Evolutionary conservation across 2,113 vertebrate genomes (phyloP).

Genomic region (Nesoenas mayeri): DNA sequence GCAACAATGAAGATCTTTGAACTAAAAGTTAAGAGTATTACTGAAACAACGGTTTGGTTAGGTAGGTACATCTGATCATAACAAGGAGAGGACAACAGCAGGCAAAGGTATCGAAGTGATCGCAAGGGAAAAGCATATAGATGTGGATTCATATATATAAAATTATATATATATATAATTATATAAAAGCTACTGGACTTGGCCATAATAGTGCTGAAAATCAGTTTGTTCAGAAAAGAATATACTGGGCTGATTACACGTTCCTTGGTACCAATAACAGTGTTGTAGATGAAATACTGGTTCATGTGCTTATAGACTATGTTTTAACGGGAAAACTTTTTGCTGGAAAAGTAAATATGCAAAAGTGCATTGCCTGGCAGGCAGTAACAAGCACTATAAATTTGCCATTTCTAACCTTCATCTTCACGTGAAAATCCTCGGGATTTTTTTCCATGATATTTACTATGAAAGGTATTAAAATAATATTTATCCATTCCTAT

Average conservation of each 20-base stretch:
- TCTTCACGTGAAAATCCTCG: neutral
- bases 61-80: conserved; percentile 2
- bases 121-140: neutral
- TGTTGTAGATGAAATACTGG: conserved; percentile 21
- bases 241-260: neutral
- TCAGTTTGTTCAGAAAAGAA: too few species aligned
- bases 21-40: neutral
- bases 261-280: neutral
- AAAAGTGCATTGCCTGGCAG: neutral
- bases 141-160: neutral
- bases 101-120: neutral
- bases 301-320: neutral
- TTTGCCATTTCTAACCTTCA: neutral
- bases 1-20: neutral
- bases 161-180: neutral
- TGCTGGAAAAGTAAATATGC: neutral
- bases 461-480: neutral
- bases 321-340: neutral
- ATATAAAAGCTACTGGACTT: conserved; percentile 2
- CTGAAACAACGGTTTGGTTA: conserved; percentile 34
- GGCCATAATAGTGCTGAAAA: neutral
- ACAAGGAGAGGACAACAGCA: conserved; percentile 5
- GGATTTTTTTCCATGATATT: neutral
- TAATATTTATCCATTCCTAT: neutral
- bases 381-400: neutral